These are phyloP conservation scores for Chaetodon auriga DNA, from an alignment of 2,113 vertebrate genomes.

Conservation along the genomic window DNA sequence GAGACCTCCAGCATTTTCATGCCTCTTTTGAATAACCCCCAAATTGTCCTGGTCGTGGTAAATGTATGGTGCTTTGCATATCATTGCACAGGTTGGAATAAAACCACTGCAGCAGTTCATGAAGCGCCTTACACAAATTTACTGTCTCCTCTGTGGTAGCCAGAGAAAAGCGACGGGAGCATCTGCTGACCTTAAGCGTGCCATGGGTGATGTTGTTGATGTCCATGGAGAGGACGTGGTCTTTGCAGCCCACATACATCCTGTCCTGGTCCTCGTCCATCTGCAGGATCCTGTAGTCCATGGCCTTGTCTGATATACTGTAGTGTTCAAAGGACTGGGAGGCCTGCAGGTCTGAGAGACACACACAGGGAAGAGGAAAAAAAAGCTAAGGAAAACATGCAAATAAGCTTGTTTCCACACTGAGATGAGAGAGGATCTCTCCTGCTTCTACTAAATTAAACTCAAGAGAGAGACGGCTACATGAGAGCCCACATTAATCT, in stretches of 20 bases:
- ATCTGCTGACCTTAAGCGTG: slow-evolving; percentile 89
- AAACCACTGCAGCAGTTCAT: not conserved
- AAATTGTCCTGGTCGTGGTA: slow-evolving; percentile 34
- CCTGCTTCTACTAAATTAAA: slow-evolving; percentile 10
- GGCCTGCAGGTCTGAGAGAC: slow-evolving; percentile 89
- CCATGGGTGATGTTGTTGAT: slow-evolving; percentile 97
- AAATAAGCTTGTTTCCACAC: not conserved
- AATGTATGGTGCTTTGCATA: slow-evolving; percentile 62
- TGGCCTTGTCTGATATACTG: slow-evolving; percentile 89
- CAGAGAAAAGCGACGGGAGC: not conserved
- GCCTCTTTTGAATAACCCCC: slow-evolving; percentile 29
- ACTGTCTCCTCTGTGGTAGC: not conserved
- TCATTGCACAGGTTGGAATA: slow-evolving; percentile 20
- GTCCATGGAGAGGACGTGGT: slow-evolving; percentile 96
- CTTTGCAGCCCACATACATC: slow-evolving; percentile 98
- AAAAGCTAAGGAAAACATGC: not conserved
- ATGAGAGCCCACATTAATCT: not conserved
- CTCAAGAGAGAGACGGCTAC: slow-evolving; percentile 1
- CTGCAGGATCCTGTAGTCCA: slow-evolving; percentile 97
- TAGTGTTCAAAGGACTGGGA: slow-evolving; percentile 92
- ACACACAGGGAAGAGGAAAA: slow-evolving; percentile 6
- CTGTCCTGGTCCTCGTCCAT: slow-evolving; percentile 99
- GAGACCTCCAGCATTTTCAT: slow-evolving; percentile 44
- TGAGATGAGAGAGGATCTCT: not conserved
- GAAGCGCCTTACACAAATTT: not conserved